Base-by-base conservation (phyloP, 2,888 invertebrate genomes). In the Deilephila elpenor region DNA sequence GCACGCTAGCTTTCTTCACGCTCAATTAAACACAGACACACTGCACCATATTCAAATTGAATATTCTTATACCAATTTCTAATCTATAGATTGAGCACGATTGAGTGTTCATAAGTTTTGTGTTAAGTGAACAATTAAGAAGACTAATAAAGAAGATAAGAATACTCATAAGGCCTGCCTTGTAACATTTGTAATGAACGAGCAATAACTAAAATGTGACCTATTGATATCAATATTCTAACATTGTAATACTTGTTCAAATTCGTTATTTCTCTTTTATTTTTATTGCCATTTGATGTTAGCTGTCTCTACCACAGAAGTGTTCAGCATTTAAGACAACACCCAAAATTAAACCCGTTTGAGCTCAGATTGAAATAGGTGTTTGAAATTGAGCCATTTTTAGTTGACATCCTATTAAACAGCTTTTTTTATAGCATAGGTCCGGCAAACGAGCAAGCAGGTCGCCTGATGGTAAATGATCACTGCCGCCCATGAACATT, bases 1-100 rank as follows among this genome's bases (percentile, higher is more conserved):
- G 81, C 75, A 75, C 72, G 77, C 72, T 76, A 80, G 79, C 74
- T 81, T 76, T 80, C 80, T 87, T 86, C 83, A 88, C 86, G 82
- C 82, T 81, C 86, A 86, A 90, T 89, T 90, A 83, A 84, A 81
- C 86, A 84, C 79, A 77, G 75, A 83, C 76, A 73, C 60, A 73
- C 5, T 44, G 1, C 5, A 2, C 8, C 11, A 64, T 60, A 19
- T 59, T 44, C 56, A 44, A 59, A 70, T 60, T 25, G 44, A 11
- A 51, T 25, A 19, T 62, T n/a, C 44, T 62, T 61, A 32, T 25
- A 56, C 32, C 8, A 17, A 56, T 71, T 71, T 71, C 34, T 44
- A 51, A 44, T 20, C 17, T 59, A 25, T 29, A 62, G 32, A n/a
- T 32, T 34, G 61, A 19, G 32, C 32, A 11, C 17, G 19, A 34